A percentile compares a stretch with the other conserved stretches of the same genome.
Evolutionary conservation across 2,797 vertebrate genomes (phyloP).

Genomic region (Acomys russatus): DNA sequence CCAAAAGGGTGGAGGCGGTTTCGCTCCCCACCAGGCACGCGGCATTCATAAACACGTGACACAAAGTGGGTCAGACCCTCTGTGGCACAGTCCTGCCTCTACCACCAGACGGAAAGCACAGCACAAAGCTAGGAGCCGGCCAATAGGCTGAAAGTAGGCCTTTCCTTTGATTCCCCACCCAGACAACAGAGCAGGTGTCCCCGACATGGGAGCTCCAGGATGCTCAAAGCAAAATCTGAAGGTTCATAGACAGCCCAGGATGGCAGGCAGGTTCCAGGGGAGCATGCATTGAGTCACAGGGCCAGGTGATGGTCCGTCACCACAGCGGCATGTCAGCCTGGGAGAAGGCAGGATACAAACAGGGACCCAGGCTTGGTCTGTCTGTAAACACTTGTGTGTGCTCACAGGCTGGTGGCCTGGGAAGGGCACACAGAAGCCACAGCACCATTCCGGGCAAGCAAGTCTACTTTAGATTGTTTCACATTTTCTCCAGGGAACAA

Average conservation of each 20-base stretch:
- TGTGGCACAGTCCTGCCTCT: neutral
- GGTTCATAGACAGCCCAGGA: neutral
- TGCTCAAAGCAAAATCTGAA: neutral
- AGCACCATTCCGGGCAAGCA: neutral
- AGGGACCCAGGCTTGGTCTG: neutral
- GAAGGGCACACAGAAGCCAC: neutral
- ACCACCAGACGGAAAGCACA: neutral
- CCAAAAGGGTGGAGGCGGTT: neutral
- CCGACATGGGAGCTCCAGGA: neutral
- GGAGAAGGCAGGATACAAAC: neutral
- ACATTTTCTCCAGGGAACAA: conserved; percentile 23
- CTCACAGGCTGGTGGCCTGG: neutral
- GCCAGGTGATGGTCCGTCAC: neutral
- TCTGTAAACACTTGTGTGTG: neutral
- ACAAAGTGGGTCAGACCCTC: neutral
- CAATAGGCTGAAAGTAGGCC: neutral
- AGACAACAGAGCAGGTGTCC: neutral
- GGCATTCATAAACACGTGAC: neutral
- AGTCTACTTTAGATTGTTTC: conserved; percentile 9
- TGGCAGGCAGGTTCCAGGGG: neutral
- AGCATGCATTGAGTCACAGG: neutral
- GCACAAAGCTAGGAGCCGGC: neutral
- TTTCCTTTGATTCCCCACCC: neutral
- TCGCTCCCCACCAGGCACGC: neutral
- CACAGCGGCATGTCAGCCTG: neutral